phyloP scores from a whole-genome alignment of 2,888 invertebrate genomes.

The Aelia acuminata region DNA sequence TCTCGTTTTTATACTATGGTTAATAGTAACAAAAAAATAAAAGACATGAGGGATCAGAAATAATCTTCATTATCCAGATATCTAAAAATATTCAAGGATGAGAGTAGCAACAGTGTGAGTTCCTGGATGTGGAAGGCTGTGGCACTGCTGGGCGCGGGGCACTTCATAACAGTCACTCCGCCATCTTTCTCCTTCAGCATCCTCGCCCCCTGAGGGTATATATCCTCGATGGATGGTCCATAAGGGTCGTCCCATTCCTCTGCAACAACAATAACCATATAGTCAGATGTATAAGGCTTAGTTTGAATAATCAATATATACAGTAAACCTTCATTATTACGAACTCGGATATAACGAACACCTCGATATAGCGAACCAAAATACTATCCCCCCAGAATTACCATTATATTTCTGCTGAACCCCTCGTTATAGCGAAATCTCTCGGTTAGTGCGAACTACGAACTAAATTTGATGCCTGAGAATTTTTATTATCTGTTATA shows the following conservation, averaged over 20 bases:
- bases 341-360: no score
- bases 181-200: not conserved
- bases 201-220: not conserved
- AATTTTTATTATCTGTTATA: no score
- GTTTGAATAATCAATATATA: no score
- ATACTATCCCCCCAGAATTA: no score
- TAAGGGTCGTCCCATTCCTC: constrained; percentile 22
- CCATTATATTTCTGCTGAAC: no score
- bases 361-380: no score
- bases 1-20: no score
- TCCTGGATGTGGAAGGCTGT: not conserved
- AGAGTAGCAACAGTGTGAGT: not conserved
- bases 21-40: not conserved
- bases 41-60: not conserved
- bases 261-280: not conserved
- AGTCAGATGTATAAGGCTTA: no score
- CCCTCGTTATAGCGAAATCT: no score
- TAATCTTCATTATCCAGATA: not conserved
- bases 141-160: not conserved
- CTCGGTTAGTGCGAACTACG: no score
- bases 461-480: no score
- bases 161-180: not conserved
- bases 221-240: not conserved
- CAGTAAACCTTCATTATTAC: no score
- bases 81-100: not conserved